A percentile compares a stretch with the other conserved stretches of the same genome.
phyloP scores from a whole-genome alignment of 2,888 invertebrate species.

The Pollenia angustigena region DNA sequence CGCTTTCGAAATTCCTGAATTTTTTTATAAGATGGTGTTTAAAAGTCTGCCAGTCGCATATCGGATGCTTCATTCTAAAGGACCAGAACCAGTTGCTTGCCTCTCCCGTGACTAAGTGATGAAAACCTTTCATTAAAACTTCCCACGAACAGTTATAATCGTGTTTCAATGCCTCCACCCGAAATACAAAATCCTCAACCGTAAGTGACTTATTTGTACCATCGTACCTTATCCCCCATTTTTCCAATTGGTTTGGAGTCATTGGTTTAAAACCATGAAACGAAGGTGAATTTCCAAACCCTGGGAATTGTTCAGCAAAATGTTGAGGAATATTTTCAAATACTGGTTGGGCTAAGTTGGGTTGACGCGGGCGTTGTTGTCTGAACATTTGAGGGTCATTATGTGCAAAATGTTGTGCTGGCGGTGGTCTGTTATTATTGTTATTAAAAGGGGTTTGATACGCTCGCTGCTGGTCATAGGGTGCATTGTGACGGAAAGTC shows the following conservation, averaged over 20 bases:
- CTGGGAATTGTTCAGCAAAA: background rate
- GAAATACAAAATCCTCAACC: constrained; percentile 7
- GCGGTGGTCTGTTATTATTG: background rate
- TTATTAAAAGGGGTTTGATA: background rate
- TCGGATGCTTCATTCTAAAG: no score
- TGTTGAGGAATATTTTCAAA: background rate
- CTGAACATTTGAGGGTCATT: background rate
- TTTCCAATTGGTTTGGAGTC: background rate
- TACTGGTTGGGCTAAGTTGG: background rate
- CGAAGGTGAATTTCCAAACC: background rate
- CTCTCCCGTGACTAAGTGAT: no score
- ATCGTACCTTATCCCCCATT: constrained; percentile 29
- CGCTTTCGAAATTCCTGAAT: no score
- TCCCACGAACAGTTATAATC: no score
- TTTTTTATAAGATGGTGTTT: no score
- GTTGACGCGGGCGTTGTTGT: background rate
- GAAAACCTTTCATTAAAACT: background rate
- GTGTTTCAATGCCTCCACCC: background rate
- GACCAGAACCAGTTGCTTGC: no score
- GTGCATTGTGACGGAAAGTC: no score
- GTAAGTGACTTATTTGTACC: background rate
- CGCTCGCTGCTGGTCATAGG: no score
- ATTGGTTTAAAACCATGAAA: background rate
- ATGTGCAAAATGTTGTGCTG: background rate
- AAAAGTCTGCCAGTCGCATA: no score